A percentile compares a stretch with the other conserved stretches of the same genome.
Conservation (phyloP, 2,888 invertebrate species). For the Xestoiulus laeticollis region DNA sequence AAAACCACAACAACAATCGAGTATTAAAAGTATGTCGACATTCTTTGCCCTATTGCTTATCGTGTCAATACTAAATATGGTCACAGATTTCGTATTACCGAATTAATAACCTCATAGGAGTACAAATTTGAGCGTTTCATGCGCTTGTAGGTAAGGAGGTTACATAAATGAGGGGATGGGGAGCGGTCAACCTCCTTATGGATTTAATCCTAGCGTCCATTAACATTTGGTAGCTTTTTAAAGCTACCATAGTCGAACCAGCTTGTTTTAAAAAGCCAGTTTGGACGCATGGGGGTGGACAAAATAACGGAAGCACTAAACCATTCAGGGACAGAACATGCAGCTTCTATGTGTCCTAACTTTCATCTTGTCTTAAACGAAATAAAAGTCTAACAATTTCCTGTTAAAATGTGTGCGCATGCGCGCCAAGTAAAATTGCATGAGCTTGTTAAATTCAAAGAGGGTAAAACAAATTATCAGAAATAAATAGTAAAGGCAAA, state of each 20-base stretch:
- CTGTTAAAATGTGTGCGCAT: too few species aligned
- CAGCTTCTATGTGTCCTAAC: too few species aligned
- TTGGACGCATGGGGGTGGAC: too few species aligned
- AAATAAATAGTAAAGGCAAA: too few species aligned
- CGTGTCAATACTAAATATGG: constrained; percentile 10
- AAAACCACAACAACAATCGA: background rate
- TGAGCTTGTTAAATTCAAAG: too few species aligned
- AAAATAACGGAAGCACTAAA: too few species aligned
- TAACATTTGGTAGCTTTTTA: background rate
- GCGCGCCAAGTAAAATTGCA: too few species aligned
- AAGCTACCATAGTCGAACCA: background rate
- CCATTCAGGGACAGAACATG: too few species aligned
- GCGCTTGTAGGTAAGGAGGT: constrained; percentile 8
- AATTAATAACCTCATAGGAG: constrained; percentile 5
- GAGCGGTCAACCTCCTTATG: constrained; percentile 17
- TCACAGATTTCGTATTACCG: constrained; percentile 7
- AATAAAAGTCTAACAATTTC: too few species aligned
- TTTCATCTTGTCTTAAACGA: too few species aligned
- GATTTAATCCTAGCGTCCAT: background rate
- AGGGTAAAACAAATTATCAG: too few species aligned
- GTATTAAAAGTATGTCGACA: constrained; percentile 7
- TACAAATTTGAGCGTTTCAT: background rate
- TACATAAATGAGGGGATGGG: background rate
- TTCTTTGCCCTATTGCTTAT: background rate
- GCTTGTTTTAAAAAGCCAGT: background rate